Evolutionary conservation across 2,797 vertebrate species (phyloP).

Genomic region (Muscicapa comitata): DNA sequence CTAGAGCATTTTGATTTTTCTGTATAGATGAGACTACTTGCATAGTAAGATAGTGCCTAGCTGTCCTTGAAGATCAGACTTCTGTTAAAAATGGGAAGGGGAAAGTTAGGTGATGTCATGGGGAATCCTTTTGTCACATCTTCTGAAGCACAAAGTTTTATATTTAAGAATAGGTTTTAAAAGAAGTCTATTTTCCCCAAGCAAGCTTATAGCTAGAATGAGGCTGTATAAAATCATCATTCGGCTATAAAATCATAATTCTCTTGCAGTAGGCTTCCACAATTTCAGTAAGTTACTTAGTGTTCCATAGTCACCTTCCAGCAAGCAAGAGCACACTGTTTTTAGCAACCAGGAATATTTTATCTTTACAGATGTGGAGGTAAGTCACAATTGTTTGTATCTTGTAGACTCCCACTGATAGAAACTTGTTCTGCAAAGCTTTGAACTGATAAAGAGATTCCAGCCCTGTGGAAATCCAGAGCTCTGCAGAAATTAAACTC

Average conservation of each 20-base stretch:
- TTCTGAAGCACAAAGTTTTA: background rate
- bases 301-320: background rate
- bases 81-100: background rate
- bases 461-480: background rate
- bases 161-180: background rate
- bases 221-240: background rate
- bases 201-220: background rate
- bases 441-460: background rate
- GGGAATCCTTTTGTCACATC: background rate
- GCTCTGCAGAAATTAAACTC: slow-evolving; percentile 2
- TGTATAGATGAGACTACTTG: background rate
- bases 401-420: background rate
- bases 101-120: background rate
- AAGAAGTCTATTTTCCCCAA: background rate
- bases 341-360: background rate
- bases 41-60: rapidly evolving
- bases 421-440: background rate
- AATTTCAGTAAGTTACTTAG: background rate
- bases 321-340: background rate
- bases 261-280: background rate
- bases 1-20: background rate
- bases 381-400: background rate
- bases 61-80: background rate
- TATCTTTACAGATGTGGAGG: background rate
- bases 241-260: background rate